phyloP scores from a whole-genome alignment of 2,113 vertebrate genomes.

The Macrotis lagotis region DNA sequence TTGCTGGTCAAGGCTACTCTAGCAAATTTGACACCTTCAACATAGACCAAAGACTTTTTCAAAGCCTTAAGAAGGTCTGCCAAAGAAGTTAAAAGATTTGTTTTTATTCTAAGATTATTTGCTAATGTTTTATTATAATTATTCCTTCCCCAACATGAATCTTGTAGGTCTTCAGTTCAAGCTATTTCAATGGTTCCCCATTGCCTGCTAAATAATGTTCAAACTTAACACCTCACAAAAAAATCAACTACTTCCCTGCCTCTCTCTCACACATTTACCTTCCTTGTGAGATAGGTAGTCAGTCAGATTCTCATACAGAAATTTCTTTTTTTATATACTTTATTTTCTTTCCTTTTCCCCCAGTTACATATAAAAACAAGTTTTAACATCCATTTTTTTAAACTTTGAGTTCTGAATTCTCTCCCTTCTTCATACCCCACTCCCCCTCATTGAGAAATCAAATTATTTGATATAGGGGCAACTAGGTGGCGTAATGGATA shows the following conservation, averaged over 20 bases:
- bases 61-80: constrained; percentile 51
- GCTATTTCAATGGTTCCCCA: not conserved
- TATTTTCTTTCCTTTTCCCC: too few species aligned
- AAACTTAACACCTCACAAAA: not conserved
- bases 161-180: constrained; percentile 36
- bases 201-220: not conserved
- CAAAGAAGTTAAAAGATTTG: constrained; percentile 57
- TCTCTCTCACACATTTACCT: not conserved
- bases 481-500: too few species aligned
- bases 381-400: too few species aligned
- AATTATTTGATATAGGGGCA: too few species aligned
- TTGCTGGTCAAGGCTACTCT: constrained; percentile 16
- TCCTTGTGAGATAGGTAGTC: not conserved
- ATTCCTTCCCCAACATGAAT: not conserved
- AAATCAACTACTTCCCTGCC: not conserved
- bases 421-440: too few species aligned
- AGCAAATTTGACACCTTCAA: constrained; percentile 61
- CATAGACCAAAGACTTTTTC: constrained; percentile 38
- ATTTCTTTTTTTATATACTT: too few species aligned
- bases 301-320: too few species aligned
- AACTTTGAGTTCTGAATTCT: too few species aligned
- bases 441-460: too few species aligned
- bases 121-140: constrained; percentile 34
- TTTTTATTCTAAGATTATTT: constrained; percentile 14
- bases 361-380: too few species aligned